phyloP scores from a whole-genome alignment of 2,888 invertebrate species.

The Ptychoptera albimana region DNA sequence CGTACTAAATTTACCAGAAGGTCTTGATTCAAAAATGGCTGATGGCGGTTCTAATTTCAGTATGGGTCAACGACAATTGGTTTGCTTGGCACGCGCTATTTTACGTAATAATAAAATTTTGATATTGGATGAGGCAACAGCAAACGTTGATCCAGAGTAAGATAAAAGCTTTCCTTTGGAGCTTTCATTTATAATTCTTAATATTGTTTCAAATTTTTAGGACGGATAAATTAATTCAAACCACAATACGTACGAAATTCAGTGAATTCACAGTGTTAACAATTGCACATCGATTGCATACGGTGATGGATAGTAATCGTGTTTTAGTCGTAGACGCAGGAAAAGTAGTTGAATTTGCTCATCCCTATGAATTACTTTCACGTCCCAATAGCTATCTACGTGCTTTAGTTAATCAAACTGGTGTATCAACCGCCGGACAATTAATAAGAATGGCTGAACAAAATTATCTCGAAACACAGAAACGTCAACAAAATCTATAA shows the following conservation, averaged over 20 bases:
- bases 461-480: conserved; percentile 13
- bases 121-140: conserved; percentile 60
- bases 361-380: conserved; percentile 50
- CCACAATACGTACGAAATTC: conserved; percentile 66
- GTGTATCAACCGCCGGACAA: conserved; percentile 38
- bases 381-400: conserved; percentile 41
- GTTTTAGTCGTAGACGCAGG: conserved; percentile 73
- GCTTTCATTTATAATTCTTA: conserved; percentile 22
- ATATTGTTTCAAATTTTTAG: too few species aligned
- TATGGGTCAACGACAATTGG: conserved; percentile 63
- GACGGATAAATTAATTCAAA: conserved; percentile 74
- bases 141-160: conserved; percentile 62
- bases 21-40: conserved; percentile 47
- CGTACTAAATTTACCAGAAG: conserved; percentile 35
- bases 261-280: conserved; percentile 72
- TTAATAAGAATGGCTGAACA: conserved; percentile 42
- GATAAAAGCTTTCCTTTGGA: conserved; percentile 40
- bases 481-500: too few species aligned
- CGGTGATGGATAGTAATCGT: conserved; percentile 79
- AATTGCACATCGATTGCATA: conserved; percentile 80
- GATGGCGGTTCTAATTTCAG: conserved; percentile 65
- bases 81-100: conserved; percentile 67
- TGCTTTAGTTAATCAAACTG: conserved; percentile 52
- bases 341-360: conserved; percentile 53
- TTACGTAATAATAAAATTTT: conserved; percentile 39